These are phyloP conservation scores for Fragum sueziense DNA, from an alignment of 2,888 invertebrate genomes.

Conservation along the genomic window DNA sequence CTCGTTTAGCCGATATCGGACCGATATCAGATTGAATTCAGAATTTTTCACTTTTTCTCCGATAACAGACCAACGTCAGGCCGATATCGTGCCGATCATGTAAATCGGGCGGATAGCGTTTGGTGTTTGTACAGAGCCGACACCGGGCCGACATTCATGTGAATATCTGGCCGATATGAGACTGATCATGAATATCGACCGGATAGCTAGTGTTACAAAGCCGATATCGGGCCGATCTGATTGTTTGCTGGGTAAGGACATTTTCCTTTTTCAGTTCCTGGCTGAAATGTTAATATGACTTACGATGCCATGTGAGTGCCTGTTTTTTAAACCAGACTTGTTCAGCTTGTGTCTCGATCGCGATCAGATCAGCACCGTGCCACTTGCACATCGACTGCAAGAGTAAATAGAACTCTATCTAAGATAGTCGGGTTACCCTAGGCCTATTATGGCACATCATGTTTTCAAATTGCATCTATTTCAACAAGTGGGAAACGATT, in stretches of 20 bases:
- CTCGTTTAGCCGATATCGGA: not conserved
- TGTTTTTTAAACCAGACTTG: constrained; percentile 28
- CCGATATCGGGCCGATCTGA: no score
- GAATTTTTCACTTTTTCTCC: not conserved
- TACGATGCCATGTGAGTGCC: constrained; percentile 15
- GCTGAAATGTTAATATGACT: not conserved
- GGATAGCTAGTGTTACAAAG: not conserved
- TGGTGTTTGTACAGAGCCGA: no score
- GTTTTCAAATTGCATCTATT: no score
- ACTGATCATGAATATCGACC: not conserved
- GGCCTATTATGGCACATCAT: no score
- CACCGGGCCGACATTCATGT: no score
- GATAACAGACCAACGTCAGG: no score
- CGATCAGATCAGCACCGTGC: constrained; percentile 25
- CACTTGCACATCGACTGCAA: constrained; percentile 37
- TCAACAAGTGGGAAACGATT: no score
- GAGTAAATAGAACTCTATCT: no score
- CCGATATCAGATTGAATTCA: not conserved
- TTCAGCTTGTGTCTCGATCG: constrained; percentile 29
- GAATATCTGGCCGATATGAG: no score
- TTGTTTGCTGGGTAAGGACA: not conserved
- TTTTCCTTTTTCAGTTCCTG: not conserved
- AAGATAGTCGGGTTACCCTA: no score
- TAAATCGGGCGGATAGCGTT: not conserved
- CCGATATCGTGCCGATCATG: not conserved